Evolutionary conservation across 2,797 vertebrate species (phyloP).

Genomic region (Erpetoichthys calabaricus): DNA sequence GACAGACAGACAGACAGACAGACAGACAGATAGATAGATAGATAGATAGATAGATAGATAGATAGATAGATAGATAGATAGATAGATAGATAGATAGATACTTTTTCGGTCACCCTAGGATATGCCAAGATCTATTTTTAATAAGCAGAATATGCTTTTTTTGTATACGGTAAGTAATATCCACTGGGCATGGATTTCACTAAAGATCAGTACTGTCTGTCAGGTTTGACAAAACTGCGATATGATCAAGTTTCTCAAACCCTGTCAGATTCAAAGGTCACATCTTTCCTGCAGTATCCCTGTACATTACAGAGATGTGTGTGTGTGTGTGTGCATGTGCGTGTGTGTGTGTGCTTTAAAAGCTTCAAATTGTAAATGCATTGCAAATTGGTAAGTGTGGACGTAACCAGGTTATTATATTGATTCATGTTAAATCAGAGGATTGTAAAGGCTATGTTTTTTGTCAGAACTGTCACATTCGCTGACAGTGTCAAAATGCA

Average conservation of each 20-base stretch:
- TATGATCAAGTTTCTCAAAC: background rate
- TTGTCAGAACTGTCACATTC: conserved; percentile 19
- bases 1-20: conserved; percentile 3
- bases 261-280: background rate
- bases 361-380: background rate
- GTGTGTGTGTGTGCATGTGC: no score
- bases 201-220: conserved; percentile 1
- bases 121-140: background rate
- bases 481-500: conserved; percentile 8
- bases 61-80: background rate
- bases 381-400: conserved; percentile 18
- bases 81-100: background rate
- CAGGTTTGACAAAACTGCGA: background rate
- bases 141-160: background rate
- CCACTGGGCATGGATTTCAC: background rate
- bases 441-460: conserved; percentile 2
- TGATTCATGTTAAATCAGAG: conserved; percentile 19
- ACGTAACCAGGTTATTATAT: conserved; percentile 24
- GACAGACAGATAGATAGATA: conserved; percentile 1
- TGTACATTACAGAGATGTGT: background rate
- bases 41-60: background rate
- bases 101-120: background rate
- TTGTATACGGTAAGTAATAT: background rate
- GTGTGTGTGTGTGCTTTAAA: background rate
- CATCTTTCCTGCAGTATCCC: background rate